phyloP scores from a whole-genome alignment of 1,140 invertebrate species.

The Bathynomus jamesi region DNA sequence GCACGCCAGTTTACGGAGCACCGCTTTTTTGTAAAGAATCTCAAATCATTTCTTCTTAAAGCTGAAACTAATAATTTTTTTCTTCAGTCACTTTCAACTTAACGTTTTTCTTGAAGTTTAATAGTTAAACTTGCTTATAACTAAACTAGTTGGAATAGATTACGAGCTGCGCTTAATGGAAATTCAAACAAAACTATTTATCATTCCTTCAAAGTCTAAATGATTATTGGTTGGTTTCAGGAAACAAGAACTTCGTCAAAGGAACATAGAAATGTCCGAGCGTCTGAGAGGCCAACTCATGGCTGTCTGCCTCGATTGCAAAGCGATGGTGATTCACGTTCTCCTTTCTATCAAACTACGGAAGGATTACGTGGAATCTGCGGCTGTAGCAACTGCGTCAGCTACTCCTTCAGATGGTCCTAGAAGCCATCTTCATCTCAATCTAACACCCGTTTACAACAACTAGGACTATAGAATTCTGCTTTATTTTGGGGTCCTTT shows the following conservation, averaged over 20 bases:
- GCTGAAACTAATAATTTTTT: too few relatives aligned
- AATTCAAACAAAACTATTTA: neutral
- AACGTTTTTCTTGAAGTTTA: too few relatives aligned
- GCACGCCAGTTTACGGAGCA: too few relatives aligned
- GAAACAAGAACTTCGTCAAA: conserved; percentile 41
- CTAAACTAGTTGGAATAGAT: too few relatives aligned
- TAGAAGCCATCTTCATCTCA: conserved; percentile 30
- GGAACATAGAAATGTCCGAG: conserved; percentile 48
- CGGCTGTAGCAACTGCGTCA: neutral
- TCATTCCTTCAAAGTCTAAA: neutral
- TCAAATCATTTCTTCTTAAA: too few relatives aligned
- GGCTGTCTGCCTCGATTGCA: conserved; percentile 88
- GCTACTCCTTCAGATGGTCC: conserved; percentile 18
- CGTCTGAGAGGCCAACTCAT: conserved; percentile 67
- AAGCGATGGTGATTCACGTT: conserved; percentile 85
- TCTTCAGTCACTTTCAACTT: too few relatives aligned
- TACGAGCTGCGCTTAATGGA: neutral
- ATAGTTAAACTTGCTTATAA: too few relatives aligned
- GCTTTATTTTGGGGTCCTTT: too few relatives aligned
- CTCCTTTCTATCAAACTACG: conserved; percentile 52
- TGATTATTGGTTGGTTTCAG: too few relatives aligned
- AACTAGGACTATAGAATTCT: too few relatives aligned
- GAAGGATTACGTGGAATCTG: conserved; percentile 13
- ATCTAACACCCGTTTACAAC: conserved; percentile 33
- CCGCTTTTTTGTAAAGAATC: too few relatives aligned